Evolutionary conservation across 2,888 invertebrate genomes (phyloP).

Genomic region (Pristionchus fissidentatus): DNA sequence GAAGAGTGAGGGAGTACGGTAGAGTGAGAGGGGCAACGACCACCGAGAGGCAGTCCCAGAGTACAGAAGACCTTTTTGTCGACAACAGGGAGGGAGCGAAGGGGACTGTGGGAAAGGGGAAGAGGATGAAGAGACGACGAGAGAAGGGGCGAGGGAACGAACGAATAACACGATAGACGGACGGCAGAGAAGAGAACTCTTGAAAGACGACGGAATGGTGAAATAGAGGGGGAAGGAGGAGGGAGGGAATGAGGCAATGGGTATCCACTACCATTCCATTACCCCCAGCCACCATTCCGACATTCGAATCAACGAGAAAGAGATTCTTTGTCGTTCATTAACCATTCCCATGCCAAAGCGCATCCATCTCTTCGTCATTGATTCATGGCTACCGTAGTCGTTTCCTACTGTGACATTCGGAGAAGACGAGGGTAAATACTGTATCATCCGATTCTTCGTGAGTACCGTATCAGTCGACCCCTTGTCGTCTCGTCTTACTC

Average conservation of each 20-base stretch:
- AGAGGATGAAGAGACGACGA: not conserved
- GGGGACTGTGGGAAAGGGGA: not conserved
- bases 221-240: not conserved
- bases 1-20: constrained; percentile 30
- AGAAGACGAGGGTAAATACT: not conserved
- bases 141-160: constrained; percentile 17
- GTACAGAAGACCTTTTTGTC: constrained; percentile 38
- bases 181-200: constrained; percentile 16
- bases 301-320: constrained; percentile 1
- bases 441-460: not conserved
- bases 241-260: not conserved
- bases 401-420: not conserved
- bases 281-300: constrained; percentile 16
- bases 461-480: not conserved
- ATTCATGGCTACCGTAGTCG: not conserved
- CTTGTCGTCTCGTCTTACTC: constrained; percentile 7
- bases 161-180: constrained; percentile 16
- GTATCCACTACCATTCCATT: constrained; percentile 27
- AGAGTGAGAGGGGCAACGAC: constrained; percentile 28
- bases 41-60: constrained; percentile 17
- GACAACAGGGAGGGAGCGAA: constrained; percentile 17
- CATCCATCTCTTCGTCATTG: not conserved
- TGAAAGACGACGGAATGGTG: constrained; percentile 35
- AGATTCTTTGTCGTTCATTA: not conserved
- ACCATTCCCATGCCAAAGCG: not conserved